phyloP scores from a whole-genome alignment of 2,797 vertebrate genomes.

The Sebastes vulpes region DNA sequence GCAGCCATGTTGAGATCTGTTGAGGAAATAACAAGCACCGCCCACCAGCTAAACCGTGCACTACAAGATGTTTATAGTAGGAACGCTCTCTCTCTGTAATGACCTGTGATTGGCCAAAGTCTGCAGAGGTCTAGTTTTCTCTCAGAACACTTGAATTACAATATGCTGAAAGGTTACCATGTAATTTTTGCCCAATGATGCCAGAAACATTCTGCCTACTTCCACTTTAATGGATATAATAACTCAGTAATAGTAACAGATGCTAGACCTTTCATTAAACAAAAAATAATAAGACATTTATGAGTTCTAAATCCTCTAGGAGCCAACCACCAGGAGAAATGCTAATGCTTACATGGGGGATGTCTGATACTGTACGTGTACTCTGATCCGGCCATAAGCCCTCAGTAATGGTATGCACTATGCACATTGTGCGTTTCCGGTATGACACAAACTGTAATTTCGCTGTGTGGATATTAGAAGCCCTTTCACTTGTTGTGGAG shows the following conservation, averaged over 20 bases:
- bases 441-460: conserved; percentile 39
- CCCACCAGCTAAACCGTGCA: no score
- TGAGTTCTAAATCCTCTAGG: not conserved
- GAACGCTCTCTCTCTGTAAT: no score
- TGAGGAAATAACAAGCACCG: no score
- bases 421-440: not conserved
- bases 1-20: no score
- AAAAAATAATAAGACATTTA: not conserved
- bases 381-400: conserved; percentile 26
- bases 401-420: conserved; percentile 7
- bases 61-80: no score
- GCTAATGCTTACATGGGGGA: not conserved
- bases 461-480: conserved; percentile 51
- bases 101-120: no score
- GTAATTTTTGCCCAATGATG: no score
- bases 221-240: not conserved
- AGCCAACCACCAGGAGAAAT: not conserved
- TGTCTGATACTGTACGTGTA: not conserved
- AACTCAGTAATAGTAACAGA: not conserved
- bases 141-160: no score
- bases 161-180: no score
- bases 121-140: no score
- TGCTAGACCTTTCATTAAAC: not conserved
- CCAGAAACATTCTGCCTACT: no score
- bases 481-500: conserved; percentile 68